A percentile compares a stretch with the other conserved stretches of the same genome.
phyloP scores from a whole-genome alignment of 2,113 vertebrate genomes.

The Argyrosomus japonicus region DNA sequence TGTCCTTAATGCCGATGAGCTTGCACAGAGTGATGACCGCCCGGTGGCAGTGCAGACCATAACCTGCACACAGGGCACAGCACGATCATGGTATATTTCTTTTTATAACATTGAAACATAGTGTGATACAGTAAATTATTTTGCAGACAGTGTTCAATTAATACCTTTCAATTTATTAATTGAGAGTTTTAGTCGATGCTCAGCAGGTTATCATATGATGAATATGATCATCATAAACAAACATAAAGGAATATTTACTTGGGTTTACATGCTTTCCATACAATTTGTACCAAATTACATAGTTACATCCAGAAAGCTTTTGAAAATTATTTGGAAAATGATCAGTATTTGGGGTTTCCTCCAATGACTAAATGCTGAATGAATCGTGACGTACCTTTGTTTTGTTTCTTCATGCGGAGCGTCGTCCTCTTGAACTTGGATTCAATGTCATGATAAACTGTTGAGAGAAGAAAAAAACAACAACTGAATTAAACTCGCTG shows the following conservation, averaged over 20 bases:
- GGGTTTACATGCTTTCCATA: not conserved
- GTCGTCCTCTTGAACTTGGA: conserved; percentile 90
- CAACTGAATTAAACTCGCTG: not conserved
- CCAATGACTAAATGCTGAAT: not conserved
- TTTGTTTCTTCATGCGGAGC: conserved; percentile 94
- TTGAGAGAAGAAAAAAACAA: conserved; percentile 45
- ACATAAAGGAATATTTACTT: not conserved
- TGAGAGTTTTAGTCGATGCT: too few relatives aligned
- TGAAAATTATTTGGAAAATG: not conserved
- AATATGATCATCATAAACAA: not conserved
- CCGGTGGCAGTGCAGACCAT: conserved; percentile 94
- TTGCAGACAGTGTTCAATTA: not conserved
- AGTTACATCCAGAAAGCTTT: not conserved
- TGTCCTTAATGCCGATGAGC: conserved; percentile 93
- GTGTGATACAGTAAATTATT: too few relatives aligned
- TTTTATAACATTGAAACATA: not conserved
- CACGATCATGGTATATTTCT: not conserved
- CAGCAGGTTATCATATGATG: too few relatives aligned
- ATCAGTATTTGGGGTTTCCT: not conserved
- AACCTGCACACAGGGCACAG: conserved; percentile 80
- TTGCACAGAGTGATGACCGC: conserved; percentile 94
- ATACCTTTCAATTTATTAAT: too few relatives aligned
- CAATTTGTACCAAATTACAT: not conserved
- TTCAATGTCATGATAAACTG: conserved; percentile 94
- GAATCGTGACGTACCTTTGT: conserved; percentile 77